These are phyloP conservation scores for Drosophila persimilis DNA, from an alignment of 1,140 invertebrate species.

Conservation along the genomic window DNA sequence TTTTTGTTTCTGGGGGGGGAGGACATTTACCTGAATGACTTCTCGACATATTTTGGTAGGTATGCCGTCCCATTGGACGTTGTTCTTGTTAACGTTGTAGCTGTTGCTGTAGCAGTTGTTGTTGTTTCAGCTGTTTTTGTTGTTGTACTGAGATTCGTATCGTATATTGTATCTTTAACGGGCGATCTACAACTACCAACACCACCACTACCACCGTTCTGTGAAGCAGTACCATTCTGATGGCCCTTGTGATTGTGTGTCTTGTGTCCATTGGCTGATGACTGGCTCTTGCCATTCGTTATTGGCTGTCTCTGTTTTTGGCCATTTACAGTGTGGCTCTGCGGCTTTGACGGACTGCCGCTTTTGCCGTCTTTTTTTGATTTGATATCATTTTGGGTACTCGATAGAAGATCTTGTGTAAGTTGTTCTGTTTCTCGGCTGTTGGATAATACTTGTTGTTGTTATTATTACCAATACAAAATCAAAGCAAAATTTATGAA, in stretches of 20 bases:
- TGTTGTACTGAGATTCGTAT: slow-evolving; percentile 16
- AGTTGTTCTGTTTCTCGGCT: slow-evolving; percentile 75
- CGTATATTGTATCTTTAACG: slow-evolving; percentile 23
- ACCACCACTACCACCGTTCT: not conserved
- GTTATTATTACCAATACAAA: slow-evolving; percentile 63
- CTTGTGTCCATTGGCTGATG: slow-evolving; percentile 27
- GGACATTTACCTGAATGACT: slow-evolving; percentile 83
- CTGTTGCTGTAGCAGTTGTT: slow-evolving; percentile 21
- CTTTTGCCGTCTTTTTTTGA: slow-evolving; percentile 15
- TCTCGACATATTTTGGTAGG: slow-evolving; percentile 83
- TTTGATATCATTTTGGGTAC: slow-evolving; percentile 61
- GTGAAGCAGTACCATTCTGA: slow-evolving; percentile 33
- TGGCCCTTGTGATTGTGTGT: slow-evolving; percentile 44
- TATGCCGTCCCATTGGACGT: slow-evolving; percentile 72
- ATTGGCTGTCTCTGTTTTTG: slow-evolving; percentile 16
- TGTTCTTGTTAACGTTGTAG: slow-evolving; percentile 20
- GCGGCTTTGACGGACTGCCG: slow-evolving; percentile 33
- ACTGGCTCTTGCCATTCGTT: slow-evolving; percentile 38
- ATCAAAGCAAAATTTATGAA: slow-evolving; percentile 11
- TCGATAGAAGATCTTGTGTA: slow-evolving; percentile 51
- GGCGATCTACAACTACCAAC: slow-evolving; percentile 10
- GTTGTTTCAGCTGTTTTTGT: slow-evolving; percentile 16
- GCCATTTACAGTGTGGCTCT: not conserved
- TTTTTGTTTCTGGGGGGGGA: not conserved
- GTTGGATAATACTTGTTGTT: slow-evolving; percentile 66